A percentile compares a stretch with the other conserved stretches of the same genome.
Evolutionary conservation across 2,113 vertebrate genomes (phyloP).

Genomic region (Todiramphus chloris): DNA sequence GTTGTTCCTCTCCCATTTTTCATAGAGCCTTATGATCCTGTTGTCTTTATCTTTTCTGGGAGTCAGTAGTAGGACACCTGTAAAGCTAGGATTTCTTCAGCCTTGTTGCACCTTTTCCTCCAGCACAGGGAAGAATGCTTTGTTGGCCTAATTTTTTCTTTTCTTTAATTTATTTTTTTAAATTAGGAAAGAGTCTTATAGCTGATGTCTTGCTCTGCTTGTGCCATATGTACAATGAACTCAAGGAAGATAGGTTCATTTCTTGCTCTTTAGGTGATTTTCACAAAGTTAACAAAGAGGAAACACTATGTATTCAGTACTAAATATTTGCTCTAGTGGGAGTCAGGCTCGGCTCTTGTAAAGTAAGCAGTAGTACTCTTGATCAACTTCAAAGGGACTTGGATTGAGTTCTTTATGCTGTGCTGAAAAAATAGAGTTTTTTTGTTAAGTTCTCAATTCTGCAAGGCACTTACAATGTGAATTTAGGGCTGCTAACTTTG

Average conservation of each 20-base stretch:
- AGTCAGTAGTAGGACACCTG: not conserved
- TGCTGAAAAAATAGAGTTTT: not conserved
- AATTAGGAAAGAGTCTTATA: not conserved
- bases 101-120: not conserved
- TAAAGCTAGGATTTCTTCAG: not conserved
- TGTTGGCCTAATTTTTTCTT: not conserved
- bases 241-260: not conserved
- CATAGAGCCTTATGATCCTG: not conserved
- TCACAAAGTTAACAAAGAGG: not conserved
- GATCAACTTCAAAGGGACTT: constrained; percentile 8
- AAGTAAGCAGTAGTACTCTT: not conserved
- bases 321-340: constrained; percentile 33
- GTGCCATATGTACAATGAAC: not conserved
- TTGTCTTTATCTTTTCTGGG: not conserved
- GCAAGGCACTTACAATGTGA: not conserved
- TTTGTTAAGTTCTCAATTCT: not conserved
- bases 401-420: not conserved
- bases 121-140: not conserved
- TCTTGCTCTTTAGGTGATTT: not conserved
- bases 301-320: not conserved
- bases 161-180: not conserved
- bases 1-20: not conserved
- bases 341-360: constrained; percentile 1
- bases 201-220: not conserved
- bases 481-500: not conserved